Conservation (phyloP, 2,888 invertebrate genomes). For the Mythimna impura region DNA sequence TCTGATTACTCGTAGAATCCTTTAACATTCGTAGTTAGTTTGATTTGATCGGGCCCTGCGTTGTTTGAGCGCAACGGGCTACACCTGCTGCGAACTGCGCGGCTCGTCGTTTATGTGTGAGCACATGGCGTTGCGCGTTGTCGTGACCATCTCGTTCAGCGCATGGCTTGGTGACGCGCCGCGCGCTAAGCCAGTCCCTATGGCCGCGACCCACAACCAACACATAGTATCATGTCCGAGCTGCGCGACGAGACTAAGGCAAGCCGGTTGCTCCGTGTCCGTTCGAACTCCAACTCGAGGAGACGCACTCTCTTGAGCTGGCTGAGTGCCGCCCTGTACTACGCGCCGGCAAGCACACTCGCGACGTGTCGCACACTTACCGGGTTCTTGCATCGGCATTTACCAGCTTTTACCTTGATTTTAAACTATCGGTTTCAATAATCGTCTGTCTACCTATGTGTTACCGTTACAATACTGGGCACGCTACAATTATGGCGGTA, state of each 20-base stretch:
- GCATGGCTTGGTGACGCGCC: too few relatives aligned
- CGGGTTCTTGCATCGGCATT: too few relatives aligned
- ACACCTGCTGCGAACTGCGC: not conserved
- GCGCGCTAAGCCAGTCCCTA: not conserved
- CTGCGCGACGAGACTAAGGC: constrained; percentile 13
- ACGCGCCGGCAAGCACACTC: too few relatives aligned
- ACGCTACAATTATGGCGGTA: too few relatives aligned
- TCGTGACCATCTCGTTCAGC: constrained; percentile 13
- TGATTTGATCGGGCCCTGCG: not conserved
- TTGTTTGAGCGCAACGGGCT: not conserved
- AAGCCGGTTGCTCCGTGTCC: constrained; percentile 4
- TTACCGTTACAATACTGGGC: too few relatives aligned
- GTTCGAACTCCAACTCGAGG: not conserved
- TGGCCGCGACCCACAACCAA: not conserved
- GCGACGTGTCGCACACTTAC: not conserved
- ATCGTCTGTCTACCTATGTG: too few relatives aligned
- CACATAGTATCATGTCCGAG: constrained; percentile 17
- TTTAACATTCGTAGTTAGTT: too few relatives aligned
- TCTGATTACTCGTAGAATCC: too few relatives aligned
- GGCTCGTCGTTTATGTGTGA: too few relatives aligned
- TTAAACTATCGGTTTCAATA: not conserved
- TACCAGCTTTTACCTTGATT: too few relatives aligned
- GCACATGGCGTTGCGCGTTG: too few relatives aligned
- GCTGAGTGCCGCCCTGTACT: not conserved
- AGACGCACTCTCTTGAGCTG: not conserved